phyloP scores from a whole-genome alignment of 2,888 invertebrate species.

The Gandaritis pyraliata region DNA sequence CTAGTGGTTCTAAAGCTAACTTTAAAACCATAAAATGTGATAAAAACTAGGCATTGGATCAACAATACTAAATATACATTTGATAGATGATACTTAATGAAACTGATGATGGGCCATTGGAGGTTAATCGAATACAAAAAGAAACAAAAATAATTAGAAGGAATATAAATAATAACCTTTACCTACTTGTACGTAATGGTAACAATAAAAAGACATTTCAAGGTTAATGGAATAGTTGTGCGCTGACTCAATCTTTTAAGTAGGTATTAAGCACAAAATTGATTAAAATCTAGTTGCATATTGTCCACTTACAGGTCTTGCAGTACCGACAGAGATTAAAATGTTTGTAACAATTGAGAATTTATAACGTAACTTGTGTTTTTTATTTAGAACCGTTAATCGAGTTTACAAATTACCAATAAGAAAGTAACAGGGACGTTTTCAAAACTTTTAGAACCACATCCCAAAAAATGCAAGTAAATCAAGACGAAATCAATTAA shows the following conservation, averaged over 20 bases:
- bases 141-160: constrained; percentile 12
- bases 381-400: background rate
- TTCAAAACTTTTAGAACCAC: constrained; percentile 61
- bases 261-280: constrained; percentile 59
- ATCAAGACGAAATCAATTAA: constrained; percentile 76
- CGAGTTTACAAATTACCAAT: background rate
- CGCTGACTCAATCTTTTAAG: constrained; percentile 60
- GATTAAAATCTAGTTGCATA: constrained; percentile 57
- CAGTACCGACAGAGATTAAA: constrained; percentile 46
- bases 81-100: too few relatives aligned
- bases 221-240: constrained; percentile 58
- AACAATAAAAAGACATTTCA: constrained; percentile 46
- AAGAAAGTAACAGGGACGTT: background rate
- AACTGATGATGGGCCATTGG: too few relatives aligned
- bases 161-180: constrained; percentile 18
- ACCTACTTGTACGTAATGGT: constrained; percentile 14
- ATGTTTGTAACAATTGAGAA: constrained; percentile 41
- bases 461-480: constrained; percentile 55
- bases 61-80: too few relatives aligned
- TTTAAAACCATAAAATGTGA: too few relatives aligned
- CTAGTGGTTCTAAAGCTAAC: constrained; percentile 57
- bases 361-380: background rate
- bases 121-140: background rate
- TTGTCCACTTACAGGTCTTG: constrained; percentile 53
- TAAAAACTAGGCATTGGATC: too few relatives aligned